Evolutionary conservation across 2,888 invertebrate genomes (phyloP), one percentile per base, ranked within the genome.

Genomic region (Sarcophaga variegata): DNA sequence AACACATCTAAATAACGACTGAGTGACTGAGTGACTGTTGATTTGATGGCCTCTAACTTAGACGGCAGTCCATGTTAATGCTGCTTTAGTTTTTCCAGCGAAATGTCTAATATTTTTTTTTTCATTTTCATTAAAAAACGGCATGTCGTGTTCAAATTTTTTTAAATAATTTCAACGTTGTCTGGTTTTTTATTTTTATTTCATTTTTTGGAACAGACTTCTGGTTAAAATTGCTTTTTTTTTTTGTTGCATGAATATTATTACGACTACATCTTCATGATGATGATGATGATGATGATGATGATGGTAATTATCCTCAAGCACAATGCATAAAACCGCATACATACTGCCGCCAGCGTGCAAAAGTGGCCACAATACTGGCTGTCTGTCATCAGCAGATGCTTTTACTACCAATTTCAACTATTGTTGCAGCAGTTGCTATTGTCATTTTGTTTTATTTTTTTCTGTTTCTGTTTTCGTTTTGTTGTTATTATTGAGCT

Each of bases 121-220:
- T 54, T 20, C 37, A 22, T 6, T 37, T 59, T 45, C 37, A 59
- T 66, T 66, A 70, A 49, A 66, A 80, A 71, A 81, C 67, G 72
- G 59, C 70, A 81, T 70, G 70, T 82, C 82, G 76, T 76, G 76
- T 76, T 71, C 71, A 59, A 75, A 69, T 37, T 8, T 37, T 10
- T 37, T 10, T 3, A 67, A 60, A n/a, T 27, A 71, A 66, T 4
- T 25, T 27, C 10, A 27, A 71, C 27, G 25, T 49, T 14, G 47
- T 22, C 63, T 22, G 47, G 63, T 27, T 49, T 47, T 71, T 78
- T 10, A 14, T 49, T 49, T 54, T 17, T 10, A 37, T 37, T 37
- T 37, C 10, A 37, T 2, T 10, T 37, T 37, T 37, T 37, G 2
- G 8, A 17, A 54, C 54, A 14, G 27, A 64, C 71, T 82, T 76